Conservation (phyloP, 37 sponge, comb jelly and placozoan species). For the Agelas oroides region DNA sequence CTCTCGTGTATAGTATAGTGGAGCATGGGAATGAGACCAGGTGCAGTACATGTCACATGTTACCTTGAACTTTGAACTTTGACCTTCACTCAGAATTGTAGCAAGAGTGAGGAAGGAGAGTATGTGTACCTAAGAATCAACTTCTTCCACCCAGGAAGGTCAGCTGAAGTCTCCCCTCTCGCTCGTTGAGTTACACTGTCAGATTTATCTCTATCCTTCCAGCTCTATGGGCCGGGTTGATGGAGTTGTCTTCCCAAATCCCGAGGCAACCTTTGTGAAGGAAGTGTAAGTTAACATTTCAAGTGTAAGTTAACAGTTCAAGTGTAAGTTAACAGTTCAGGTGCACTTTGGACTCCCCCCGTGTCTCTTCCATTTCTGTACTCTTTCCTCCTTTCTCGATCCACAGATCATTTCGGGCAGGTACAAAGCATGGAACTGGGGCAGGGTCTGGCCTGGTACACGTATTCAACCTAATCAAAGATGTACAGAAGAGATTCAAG, state of each 20-base stretch:
- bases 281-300: conserved; percentile 82
- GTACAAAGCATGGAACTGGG: conserved; percentile 38
- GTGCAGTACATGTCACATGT: too few species aligned
- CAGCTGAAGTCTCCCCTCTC: neutral
- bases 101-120: conserved; percentile 97
- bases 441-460: conserved; percentile 30
- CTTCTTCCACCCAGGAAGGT: conserved; percentile 93
- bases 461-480: conserved; percentile 91
- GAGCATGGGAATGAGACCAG: too few species aligned
- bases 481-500: conserved; percentile 94
- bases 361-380: neutral
- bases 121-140: conserved; percentile 94
- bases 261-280: conserved; percentile 93
- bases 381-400: too few species aligned
- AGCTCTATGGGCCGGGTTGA: conserved; percentile 82
- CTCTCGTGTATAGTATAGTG: too few species aligned
- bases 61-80: too few species aligned
- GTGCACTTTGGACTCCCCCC: neutral
- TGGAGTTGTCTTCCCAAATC: conserved; percentile 82
- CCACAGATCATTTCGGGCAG: conserved; percentile 55
- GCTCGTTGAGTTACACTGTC: neutral
- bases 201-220: neutral
- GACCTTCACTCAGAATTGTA: conserved; percentile 77
- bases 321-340: neutral
- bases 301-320: neutral